These are phyloP conservation scores for Metacarcinus magister DNA, from an alignment of 2,888 invertebrate genomes.

Conservation along the genomic window DNA sequence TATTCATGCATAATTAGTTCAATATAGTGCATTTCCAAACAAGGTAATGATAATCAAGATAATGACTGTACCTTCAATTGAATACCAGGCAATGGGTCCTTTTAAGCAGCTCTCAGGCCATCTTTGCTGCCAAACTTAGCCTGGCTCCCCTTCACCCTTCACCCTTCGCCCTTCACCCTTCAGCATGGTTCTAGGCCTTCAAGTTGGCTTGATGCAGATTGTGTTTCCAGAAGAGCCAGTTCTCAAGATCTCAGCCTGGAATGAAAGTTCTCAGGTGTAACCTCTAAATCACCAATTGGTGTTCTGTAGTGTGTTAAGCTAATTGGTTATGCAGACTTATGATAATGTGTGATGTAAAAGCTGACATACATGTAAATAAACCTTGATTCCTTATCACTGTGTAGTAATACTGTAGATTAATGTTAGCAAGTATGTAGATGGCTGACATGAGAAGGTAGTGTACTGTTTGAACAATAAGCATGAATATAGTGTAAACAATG, in stretches of 20 bases:
- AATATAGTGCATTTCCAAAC: neutral
- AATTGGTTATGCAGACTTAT: slow-evolving; percentile 13
- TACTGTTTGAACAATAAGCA: slow-evolving; percentile 32
- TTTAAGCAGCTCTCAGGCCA: neutral
- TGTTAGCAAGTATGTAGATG: slow-evolving; percentile 68
- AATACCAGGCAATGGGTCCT: neutral
- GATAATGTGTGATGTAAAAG: slow-evolving; percentile 36
- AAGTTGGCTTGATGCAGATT: neutral
- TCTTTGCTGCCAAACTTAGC: neutral
- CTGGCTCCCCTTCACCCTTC: neutral
- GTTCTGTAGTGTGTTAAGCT: slow-evolving; percentile 46
- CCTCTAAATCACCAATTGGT: slow-evolving; percentile 28
- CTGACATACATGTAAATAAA: slow-evolving; percentile 13
- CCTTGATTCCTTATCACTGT: slow-evolving; percentile 33
- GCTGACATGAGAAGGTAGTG: slow-evolving; percentile 40
- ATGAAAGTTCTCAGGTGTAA: slow-evolving; percentile 31
- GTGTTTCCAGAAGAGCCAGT: slow-evolving; percentile 16
- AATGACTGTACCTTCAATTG: neutral
- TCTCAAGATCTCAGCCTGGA: slow-evolving; percentile 65
- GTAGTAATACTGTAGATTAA: slow-evolving; percentile 60
- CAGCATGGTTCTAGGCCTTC: neutral
- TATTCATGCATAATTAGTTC: neutral
- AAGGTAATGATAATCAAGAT: neutral
- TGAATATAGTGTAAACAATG: slow-evolving; percentile 52
- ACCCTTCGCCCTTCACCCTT: too few relatives aligned